Evolutionary conservation across 2,113 vertebrate species (phyloP).

Genomic region (Phainopepla nitens): DNA sequence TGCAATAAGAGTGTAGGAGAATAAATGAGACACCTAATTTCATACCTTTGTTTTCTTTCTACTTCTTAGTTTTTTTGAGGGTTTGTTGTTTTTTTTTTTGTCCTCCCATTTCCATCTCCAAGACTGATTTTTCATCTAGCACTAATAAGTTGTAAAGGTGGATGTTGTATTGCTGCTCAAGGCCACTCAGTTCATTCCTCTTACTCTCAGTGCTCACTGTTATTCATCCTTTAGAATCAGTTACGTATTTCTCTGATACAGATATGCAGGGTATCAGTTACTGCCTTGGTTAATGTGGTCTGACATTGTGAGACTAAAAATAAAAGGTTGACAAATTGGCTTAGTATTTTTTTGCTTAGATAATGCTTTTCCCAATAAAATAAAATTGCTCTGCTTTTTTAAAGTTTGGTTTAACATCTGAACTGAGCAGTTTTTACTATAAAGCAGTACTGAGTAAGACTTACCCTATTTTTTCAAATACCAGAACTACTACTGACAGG

Average conservation of each 20-base stretch:
- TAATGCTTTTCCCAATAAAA: not conserved
- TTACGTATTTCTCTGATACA: not conserved
- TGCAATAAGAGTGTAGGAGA: not conserved
- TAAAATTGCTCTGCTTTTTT: not conserved
- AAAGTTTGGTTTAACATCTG: not conserved
- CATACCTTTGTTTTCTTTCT: not conserved
- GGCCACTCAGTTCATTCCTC: not conserved
- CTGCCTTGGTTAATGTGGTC: not conserved
- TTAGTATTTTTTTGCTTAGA: not conserved
- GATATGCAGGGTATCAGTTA: not conserved
- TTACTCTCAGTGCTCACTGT: not conserved
- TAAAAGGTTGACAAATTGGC: not conserved
- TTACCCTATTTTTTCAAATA: not conserved
- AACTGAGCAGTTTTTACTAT: not conserved
- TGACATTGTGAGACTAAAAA: not conserved
- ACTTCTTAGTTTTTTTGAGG: not conserved
- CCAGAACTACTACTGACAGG: not conserved
- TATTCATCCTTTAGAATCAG: not conserved
- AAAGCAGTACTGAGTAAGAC: not conserved
- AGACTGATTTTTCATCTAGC: not conserved
- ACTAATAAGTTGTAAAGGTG: not conserved
- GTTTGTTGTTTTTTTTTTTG: not conserved
- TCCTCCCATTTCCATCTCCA: not conserved
- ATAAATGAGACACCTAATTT: not conserved
- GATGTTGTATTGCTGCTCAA: not conserved